Evolutionary conservation across 2,888 invertebrate species (phyloP).

Genomic region (Synergus umbraculus): DNA sequence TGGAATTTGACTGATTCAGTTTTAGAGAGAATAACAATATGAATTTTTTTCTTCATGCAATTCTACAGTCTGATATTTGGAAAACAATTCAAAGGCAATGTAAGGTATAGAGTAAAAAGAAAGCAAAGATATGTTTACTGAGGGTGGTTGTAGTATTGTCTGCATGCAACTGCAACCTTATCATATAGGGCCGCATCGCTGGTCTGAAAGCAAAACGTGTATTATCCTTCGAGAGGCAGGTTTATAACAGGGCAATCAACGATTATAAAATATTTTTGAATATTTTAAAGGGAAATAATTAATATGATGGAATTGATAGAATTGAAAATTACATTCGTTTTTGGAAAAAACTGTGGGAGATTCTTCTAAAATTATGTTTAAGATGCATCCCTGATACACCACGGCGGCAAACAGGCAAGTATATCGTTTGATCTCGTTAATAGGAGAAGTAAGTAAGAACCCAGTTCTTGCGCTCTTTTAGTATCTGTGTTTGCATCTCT

Average conservation of each 20-base stretch:
- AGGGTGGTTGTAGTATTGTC: constrained; percentile 6
- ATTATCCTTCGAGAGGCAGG: too few species aligned
- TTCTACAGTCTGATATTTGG: neutral
- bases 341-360: neutral
- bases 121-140: neutral
- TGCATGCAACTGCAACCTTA: too few species aligned
- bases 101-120: neutral
- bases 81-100: constrained; percentile 14
- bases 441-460: constrained; percentile 54
- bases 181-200: too few species aligned
- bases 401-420: constrained; percentile 65
- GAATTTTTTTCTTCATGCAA: too few species aligned
- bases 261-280: too few species aligned
- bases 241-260: too few species aligned
- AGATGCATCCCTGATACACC: constrained; percentile 64
- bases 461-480: constrained; percentile 38
- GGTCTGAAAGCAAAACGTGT: too few species aligned
- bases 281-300: too few species aligned
- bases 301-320: too few species aligned
- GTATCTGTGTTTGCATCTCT: constrained; percentile 30
- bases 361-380: constrained; percentile 16
- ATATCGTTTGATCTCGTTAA: constrained; percentile 73
- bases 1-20: too few species aligned
- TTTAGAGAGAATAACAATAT: too few species aligned
- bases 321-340: too few species aligned